Evolutionary conservation across 1,140 invertebrate species (phyloP).

Genomic region (Carposina sasakii): DNA sequence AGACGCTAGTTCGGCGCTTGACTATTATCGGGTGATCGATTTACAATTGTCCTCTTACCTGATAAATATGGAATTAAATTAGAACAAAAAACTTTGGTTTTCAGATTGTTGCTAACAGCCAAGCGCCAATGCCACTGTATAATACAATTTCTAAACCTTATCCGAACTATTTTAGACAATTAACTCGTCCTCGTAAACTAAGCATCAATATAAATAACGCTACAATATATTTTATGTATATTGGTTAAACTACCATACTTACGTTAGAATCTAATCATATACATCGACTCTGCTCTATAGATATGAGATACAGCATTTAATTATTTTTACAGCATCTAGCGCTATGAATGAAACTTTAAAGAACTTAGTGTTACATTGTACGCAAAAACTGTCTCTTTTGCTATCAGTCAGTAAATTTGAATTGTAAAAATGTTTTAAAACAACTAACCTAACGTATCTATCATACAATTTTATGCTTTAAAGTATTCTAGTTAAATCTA

Average conservation of each 20-base stretch:
- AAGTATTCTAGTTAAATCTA: slow-evolving; percentile 62
- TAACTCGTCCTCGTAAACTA: slow-evolving; percentile 63
- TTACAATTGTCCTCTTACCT: not conserved
- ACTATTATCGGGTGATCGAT: slow-evolving; percentile 27
- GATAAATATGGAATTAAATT: not conserved
- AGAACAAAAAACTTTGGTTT: not conserved
- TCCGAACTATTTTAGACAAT: slow-evolving; percentile 59
- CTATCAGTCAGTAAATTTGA: slow-evolving; percentile 55
- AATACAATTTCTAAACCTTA: slow-evolving; percentile 60
- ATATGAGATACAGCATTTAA: slow-evolving; percentile 48
- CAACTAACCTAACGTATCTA: slow-evolving; percentile 56
- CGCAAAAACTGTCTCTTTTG: slow-evolving; percentile 40
- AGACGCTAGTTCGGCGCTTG: slow-evolving; percentile 52
- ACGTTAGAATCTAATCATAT: slow-evolving; percentile 52
- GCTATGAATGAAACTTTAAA: slow-evolving; percentile 40
- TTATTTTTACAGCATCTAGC: slow-evolving; percentile 54
- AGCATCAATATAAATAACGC: slow-evolving; percentile 69
- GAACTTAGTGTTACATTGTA: slow-evolving; percentile 49
- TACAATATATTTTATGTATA: slow-evolving; percentile 62
- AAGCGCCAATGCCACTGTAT: slow-evolving; percentile 50
- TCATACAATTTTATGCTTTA: slow-evolving; percentile 55
- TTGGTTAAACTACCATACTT: slow-evolving; percentile 61
- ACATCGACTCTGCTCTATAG: slow-evolving; percentile 47
- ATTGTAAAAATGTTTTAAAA: slow-evolving; percentile 52
- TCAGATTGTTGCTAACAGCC: slow-evolving; percentile 29